Evolutionary conservation across 2,797 vertebrate genomes (phyloP).

Genomic region (Anabacerthia variegaticeps): DNA sequence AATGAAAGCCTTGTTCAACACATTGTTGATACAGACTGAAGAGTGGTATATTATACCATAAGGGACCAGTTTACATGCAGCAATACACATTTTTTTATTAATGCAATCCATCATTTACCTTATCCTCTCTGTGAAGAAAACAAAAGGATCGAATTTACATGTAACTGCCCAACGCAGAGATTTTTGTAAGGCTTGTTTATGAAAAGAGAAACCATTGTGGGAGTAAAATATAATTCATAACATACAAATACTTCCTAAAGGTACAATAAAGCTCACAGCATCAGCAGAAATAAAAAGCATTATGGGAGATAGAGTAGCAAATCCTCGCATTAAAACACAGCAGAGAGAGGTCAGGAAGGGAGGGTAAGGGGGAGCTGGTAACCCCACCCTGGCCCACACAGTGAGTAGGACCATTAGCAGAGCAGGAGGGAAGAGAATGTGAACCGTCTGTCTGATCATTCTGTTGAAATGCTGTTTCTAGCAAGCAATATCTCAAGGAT

Average conservation of each 20-base stretch:
- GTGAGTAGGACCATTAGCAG: background rate
- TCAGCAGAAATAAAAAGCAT: conserved; percentile 15
- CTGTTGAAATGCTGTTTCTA: background rate
- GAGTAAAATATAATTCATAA: conserved; percentile 15
- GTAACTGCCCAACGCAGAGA: background rate
- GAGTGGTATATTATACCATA: conserved; percentile 24
- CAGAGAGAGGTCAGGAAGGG: background rate
- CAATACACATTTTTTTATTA: conserved; percentile 10
- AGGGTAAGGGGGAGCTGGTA: background rate
- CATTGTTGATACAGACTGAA: conserved; percentile 48
- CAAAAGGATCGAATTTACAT: conserved; percentile 36
- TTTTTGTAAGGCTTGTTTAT: conserved; percentile 42
- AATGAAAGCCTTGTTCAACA: conserved; percentile 59
- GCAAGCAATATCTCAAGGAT: background rate
- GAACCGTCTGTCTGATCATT: background rate
- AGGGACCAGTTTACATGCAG: conserved; percentile 5
- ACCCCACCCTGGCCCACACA: background rate
- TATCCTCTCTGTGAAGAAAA: conserved; percentile 21
- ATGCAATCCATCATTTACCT: conserved; percentile 29
- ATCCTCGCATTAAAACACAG: background rate
- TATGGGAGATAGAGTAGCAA: background rate
- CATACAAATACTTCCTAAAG: conserved; percentile 37
- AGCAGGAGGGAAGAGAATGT: background rate
- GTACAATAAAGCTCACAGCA: conserved; percentile 12
- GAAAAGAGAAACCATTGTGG: background rate